Evolutionary conservation across 2,113 vertebrate species (phyloP).

Genomic region (Actenoides lindsayi): DNA sequence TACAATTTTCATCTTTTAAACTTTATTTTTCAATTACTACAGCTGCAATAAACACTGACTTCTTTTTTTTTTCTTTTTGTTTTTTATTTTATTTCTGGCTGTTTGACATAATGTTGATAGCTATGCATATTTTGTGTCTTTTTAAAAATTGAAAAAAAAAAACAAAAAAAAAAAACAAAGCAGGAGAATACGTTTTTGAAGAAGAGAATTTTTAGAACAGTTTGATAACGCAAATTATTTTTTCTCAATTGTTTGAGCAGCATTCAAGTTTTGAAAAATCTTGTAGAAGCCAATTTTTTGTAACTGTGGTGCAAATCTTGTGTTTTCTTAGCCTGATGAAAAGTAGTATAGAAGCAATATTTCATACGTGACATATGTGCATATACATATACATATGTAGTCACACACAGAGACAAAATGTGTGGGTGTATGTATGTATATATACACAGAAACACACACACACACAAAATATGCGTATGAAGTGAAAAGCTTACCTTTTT

Average conservation of each 20-base stretch:
- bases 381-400: conserved; percentile 60
- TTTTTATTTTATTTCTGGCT: conserved; percentile 52
- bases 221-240: conserved; percentile 88
- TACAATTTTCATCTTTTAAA: conserved; percentile 81
- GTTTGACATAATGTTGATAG: conserved; percentile 83
- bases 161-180: conserved; percentile 72
- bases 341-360: conserved; percentile 91
- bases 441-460: conserved; percentile 70
- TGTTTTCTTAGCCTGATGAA: conserved; percentile 85
- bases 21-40: conserved; percentile 77
- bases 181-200: conserved; percentile 84
- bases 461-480: conserved; percentile 76
- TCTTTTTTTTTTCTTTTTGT: conserved; percentile 29
- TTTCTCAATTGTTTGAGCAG: conserved; percentile 83
- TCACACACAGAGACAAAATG: conserved; percentile 39
- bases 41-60: conserved; percentile 85
- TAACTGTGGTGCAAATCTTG: conserved; percentile 87
- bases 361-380: conserved; percentile 79
- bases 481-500: conserved; percentile 83
- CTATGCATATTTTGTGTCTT: conserved; percentile 89
- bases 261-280: conserved; percentile 85
- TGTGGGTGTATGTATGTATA: conserved; percentile 68
- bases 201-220: conserved; percentile 86
- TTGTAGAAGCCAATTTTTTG: conserved; percentile 88
- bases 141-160: conserved; percentile 80